phyloP scores from a whole-genome alignment of 92 coral and sea anemone genomes.

The Bergia sp. region DNA sequence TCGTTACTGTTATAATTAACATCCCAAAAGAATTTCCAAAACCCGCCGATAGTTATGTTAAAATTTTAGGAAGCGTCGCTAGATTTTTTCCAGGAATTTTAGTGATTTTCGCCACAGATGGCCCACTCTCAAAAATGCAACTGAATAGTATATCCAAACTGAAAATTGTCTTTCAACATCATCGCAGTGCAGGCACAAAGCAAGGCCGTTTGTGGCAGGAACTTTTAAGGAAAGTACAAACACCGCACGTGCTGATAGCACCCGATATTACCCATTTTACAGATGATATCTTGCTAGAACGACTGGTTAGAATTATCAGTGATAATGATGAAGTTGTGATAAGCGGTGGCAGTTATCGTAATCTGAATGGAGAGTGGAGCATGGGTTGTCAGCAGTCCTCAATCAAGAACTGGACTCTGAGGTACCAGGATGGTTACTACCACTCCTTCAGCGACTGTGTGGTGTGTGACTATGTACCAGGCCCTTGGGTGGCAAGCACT shows the following conservation, averaged over 20 bases:
- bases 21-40: slow-evolving; percentile 51
- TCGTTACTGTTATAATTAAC: slow-evolving; percentile 71
- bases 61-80: slow-evolving; percentile 46
- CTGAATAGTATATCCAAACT: slow-evolving; percentile 13
- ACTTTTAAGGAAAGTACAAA: slow-evolving; percentile 50
- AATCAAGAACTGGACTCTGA: slow-evolving; percentile 86
- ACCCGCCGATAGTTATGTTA: slow-evolving; percentile 42
- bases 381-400: slow-evolving; percentile 91
- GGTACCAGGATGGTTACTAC: slow-evolving; percentile 83
- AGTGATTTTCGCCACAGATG: slow-evolving; percentile 56
- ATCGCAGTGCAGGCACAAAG: slow-evolving; percentile 3
- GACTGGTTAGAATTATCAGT: slow-evolving; percentile 73
- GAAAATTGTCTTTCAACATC: slow-evolving; percentile 43
- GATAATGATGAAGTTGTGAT: slow-evolving; percentile 70
- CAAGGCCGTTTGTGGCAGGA: slow-evolving; percentile 58
- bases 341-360: slow-evolving; percentile 87
- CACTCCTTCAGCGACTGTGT: slow-evolving; percentile 85
- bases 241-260: slow-evolving; percentile 62
- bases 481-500: slow-evolving; percentile 93
- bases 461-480: slow-evolving; percentile 85
- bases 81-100: slow-evolving; percentile 62
- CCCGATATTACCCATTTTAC: slow-evolving; percentile 65
- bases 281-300: slow-evolving; percentile 59
- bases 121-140: background rate
- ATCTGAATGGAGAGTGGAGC: slow-evolving; percentile 86